Base-by-base conservation (phyloP, 1,140 invertebrate species). In the Telenomus remus region DNA sequence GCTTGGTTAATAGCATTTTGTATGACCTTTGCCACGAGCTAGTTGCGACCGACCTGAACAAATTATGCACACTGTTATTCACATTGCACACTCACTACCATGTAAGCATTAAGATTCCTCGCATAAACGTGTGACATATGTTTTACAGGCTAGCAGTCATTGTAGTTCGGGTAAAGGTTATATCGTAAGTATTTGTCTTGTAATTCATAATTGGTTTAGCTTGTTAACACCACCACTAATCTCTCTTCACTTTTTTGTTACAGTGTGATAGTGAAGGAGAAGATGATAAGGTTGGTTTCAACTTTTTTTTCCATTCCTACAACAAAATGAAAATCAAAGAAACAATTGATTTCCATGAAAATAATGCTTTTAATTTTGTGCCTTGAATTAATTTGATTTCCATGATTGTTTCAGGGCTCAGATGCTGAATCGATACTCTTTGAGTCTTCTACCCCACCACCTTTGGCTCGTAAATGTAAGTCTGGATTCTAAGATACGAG, bases 201-300 rank as follows among this genome's bases (percentile, higher is more conserved):
- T 43, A 76, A 60, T 51, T 49, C 14, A n/a, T 14, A 48, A 54
- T 34, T 27, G 34, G 61, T 50, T 15, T 13, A 46, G 8, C 11
- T 19, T 42, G 12, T 75, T 35, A 35, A 15, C 6, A 54, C 51
- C 27, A 50, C 47, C 47, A 72, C 63, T 83, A 79, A 80, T 76
- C 8, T 2, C 2, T 12, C 43, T 7, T 39, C 34, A n/a, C 85
- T 89, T 88, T 87, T 87, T 81, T 89, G 81, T 94, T 93, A 74
- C 91, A 95, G 94, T 95, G 94, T 95, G 94, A 95, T 94, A 95
- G 93, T 91, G 93, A 94, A 91, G 93, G 93, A 89, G 93, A 94
- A 89, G 93, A 94, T 87, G 93, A 94, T 90, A 94, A 94, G 93
- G 94, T 93, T 89, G 90, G 92, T 44, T 48, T 43, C 16, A 14